Evolutionary conservation across 2,888 invertebrate species (phyloP).

Genomic region (Hydrotaea diabolus): DNA sequence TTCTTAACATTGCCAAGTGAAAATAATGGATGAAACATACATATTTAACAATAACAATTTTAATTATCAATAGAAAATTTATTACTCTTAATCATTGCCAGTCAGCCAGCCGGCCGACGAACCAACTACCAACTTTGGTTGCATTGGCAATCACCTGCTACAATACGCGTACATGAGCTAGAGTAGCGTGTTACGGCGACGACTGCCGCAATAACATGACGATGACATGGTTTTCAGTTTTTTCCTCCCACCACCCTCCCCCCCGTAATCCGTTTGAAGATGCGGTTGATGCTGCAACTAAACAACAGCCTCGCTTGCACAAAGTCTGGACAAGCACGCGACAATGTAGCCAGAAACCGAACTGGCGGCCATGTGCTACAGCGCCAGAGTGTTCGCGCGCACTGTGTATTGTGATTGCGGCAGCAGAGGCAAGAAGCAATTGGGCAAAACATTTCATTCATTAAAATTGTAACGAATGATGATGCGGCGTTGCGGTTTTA

Average conservation of each 20-base stretch:
- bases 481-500: slow-evolving; percentile 8
- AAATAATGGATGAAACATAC: slow-evolving; percentile 23
- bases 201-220: neutral
- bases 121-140: slow-evolving; percentile 7
- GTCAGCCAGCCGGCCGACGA: neutral
- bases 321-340: slow-evolving; percentile 51
- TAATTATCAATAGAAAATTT: slow-evolving; percentile 61
- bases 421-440: slow-evolving; percentile 30
- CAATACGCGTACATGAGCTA: neutral
- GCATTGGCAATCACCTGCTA: slow-evolving; percentile 46
- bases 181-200: slow-evolving; percentile 6
- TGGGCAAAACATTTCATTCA: slow-evolving; percentile 56
- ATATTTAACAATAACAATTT: slow-evolving; percentile 52
- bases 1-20: slow-evolving; percentile 49
- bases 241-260: too few species aligned
- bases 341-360: slow-evolving; percentile 24
- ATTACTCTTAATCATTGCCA: slow-evolving; percentile 49
- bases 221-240: slow-evolving; percentile 38
- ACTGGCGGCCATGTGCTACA: neutral
- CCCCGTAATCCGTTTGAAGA: neutral
- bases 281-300: neutral
- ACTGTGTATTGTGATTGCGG: neutral
- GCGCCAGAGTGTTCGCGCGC: neutral
- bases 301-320: neutral
- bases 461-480: slow-evolving; percentile 57